Evolutionary conservation across 2,888 invertebrate genomes (phyloP), one percentile per base, ranked within the genome.

Genomic region (Cryptops parisi): DNA sequence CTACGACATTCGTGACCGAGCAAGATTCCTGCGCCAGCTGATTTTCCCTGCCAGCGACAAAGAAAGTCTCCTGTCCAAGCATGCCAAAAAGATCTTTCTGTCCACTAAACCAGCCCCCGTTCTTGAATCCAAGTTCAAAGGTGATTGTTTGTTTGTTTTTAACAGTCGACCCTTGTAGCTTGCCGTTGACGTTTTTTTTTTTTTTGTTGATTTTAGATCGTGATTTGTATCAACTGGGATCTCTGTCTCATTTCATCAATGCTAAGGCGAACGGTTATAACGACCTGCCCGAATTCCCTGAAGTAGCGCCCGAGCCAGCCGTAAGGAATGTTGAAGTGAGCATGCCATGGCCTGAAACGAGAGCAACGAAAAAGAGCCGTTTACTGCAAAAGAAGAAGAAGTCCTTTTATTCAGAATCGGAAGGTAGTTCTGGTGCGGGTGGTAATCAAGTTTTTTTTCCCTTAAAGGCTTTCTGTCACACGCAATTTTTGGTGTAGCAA

Each of bases 1-100:
- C 71, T 98, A 97, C 67, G 97, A 98, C 72, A 91, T 98, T 52
- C 77, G 98, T 23, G 98, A 99, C 72, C 77, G 94, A 9, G 90
- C 93, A 3, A 75, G 98, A 23, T 81, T 97, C 66, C 74, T 99
- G 52, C 79, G 84, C 15, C 82, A 82, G 58, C 81, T 90, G 61
- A 77, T 89, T 25, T 79, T 86, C 60, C 76, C 81, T 64, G 60
- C 72, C 62, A 69, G 70, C 15, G 71, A 76, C 40, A 73, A 72
- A 53, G 73, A 74, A 47, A 64, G 64, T 48, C 61, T 63, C 26
- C 71, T 89, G 23, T 71, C 79, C 0, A 75, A 78, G 54, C 77
- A 82, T 64, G 85, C 88, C 0, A 80, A 81, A 55, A 79, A 81
- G 60, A 85, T 98, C 59, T 91, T 98, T 67, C 73, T 96, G 52